phyloP scores from a whole-genome alignment of 2,113 vertebrate genomes.

The Sinocyclocheilus maitianheensis region DNA sequence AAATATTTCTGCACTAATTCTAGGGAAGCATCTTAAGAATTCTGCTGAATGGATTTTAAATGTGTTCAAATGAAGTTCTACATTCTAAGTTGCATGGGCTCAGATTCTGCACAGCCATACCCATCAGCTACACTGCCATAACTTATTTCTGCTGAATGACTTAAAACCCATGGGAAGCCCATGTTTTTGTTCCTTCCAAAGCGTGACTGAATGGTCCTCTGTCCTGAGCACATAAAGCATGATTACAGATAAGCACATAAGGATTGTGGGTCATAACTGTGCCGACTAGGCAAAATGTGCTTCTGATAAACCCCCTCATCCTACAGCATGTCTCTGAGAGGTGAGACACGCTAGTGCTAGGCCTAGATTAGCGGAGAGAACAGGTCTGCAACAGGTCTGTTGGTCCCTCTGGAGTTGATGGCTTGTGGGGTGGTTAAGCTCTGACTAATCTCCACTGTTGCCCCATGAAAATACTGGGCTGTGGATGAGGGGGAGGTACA shows the following conservation, averaged over 20 bases:
- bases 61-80: background rate
- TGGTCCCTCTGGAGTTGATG: background rate
- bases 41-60: background rate
- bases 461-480: slow-evolving; percentile 38
- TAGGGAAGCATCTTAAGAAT: background rate
- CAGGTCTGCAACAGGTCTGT: background rate
- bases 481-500: background rate
- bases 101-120: background rate
- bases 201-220: slow-evolving; percentile 17
- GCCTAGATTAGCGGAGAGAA: slow-evolving; percentile 34
- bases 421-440: slow-evolving; percentile 46
- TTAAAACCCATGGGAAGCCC: background rate
- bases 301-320: slow-evolving; percentile 63
- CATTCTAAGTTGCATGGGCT: background rate
- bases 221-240: slow-evolving; percentile 16
- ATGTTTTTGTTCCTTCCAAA: slow-evolving; percentile 8
- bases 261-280: slow-evolving; percentile 47
- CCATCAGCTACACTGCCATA: background rate
- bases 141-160: background rate
- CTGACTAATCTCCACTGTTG: slow-evolving; percentile 61
- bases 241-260: slow-evolving; percentile 49
- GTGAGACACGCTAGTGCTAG: slow-evolving; percentile 46
- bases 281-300: slow-evolving; percentile 33
- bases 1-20: too few species aligned
- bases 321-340: slow-evolving; percentile 50